phyloP scores from a whole-genome alignment of 2,113 vertebrate species.

The Corythoichthys intestinalis region DNA sequence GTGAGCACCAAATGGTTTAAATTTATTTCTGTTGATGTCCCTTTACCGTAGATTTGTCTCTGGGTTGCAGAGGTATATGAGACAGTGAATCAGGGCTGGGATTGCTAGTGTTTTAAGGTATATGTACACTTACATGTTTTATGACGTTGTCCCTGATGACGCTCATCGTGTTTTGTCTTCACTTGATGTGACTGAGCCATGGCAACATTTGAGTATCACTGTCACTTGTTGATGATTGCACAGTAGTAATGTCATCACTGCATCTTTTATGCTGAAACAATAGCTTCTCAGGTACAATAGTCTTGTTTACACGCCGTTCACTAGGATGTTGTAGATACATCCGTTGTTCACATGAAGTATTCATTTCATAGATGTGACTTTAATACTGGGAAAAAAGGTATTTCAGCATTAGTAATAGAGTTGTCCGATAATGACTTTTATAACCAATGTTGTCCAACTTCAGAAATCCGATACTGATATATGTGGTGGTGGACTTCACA shows the following conservation, averaged over 20 bases:
- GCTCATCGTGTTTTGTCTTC: not conserved
- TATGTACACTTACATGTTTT: slow-evolving; percentile 18
- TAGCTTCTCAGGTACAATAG: slow-evolving; percentile 68
- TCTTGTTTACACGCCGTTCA: slow-evolving; percentile 64
- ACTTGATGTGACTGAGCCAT: slow-evolving; percentile 30
- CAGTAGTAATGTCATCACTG: not conserved
- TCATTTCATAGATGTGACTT: slow-evolving; percentile 26
- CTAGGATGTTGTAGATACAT: slow-evolving; percentile 53
- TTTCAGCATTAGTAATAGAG: slow-evolving; percentile 47
- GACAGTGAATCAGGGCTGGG: too few species aligned
- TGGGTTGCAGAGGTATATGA: too few species aligned
- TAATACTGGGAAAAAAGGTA: slow-evolving; percentile 14
- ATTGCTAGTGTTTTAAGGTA: not conserved
- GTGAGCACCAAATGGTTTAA: too few species aligned
- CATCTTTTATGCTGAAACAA: slow-evolving; percentile 1
- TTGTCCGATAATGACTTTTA: too few species aligned
- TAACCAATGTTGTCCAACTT: too few species aligned
- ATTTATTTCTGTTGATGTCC: too few species aligned
- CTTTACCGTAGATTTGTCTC: too few species aligned
- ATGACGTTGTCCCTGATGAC: not conserved
- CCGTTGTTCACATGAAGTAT: slow-evolving; percentile 53
- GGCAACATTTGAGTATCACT: slow-evolving; percentile 24
- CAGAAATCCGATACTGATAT: too few species aligned
- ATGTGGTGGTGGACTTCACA: too few species aligned
- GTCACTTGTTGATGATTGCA: slow-evolving; percentile 17